Evolutionary conservation across 2,888 invertebrate species (phyloP), one percentile per base, ranked within the genome.

Genomic region (Drosophila histrio): DNA sequence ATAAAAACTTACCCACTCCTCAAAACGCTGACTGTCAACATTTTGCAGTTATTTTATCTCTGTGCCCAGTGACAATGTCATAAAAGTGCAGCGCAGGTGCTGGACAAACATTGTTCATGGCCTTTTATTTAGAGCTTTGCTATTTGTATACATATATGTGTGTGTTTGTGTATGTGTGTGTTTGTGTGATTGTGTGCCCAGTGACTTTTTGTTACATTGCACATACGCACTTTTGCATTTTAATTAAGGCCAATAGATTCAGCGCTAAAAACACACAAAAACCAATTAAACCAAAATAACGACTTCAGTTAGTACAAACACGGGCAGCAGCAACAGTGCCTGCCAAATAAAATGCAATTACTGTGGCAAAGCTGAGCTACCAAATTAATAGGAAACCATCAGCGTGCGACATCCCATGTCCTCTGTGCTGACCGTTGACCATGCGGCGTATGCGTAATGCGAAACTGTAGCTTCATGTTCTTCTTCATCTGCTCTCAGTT

Each of bases 31-130:
- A 50, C 77, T 82, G 86, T 82, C 80, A 83, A 79, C 81, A 69
- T 82, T 82, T 86, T 86, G 87, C 82, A 77, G 84, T 80, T 80
- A 83, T 82, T 83, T 83, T 82, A 86, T 82, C 77, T 76, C 47
- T 8, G 38, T 32, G 63, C 34, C 24, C 59, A 53, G 60, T 50
- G 72, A 77, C 60, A 67, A 73, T 76, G 77, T 77, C 75, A 75
- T 72, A 75, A 68, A 59, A 76, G 64, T 54, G 77, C 77, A 75
- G 56, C 65, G 62, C 75, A 72, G 75, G 75, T 76, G 75, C 73
- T 59, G 68, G 50, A 28, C 61, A 81, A 80, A 78, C 76, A 79
- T 56, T 85, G 78, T 57, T 32, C 41, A 58, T 67, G 62, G 60
- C 52, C 49, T 58, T 69, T 78, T 73, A 68, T 62, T 60, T 60